Evolutionary conservation across 2,888 invertebrate species (phyloP).

Genomic region (Drosophila birchii): DNA sequence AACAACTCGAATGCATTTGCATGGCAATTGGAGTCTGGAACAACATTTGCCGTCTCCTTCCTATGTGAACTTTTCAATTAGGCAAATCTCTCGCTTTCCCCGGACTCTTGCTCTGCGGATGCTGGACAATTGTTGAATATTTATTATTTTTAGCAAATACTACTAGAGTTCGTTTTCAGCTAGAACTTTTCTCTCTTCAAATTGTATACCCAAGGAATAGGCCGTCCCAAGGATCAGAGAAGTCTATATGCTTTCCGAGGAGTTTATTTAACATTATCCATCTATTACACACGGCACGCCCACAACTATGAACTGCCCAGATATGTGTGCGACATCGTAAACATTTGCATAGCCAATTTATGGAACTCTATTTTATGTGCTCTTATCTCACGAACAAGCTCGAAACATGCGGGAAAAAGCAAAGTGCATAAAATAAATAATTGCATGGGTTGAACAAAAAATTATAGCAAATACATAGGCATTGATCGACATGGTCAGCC

Average conservation of each 20-base stretch:
- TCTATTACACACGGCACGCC: conserved; percentile 18
- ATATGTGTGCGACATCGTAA: conserved; percentile 34
- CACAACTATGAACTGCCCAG: conserved; percentile 26
- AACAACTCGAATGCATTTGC: conserved; percentile 46
- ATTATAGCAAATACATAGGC: conserved; percentile 42
- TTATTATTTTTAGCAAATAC: conserved; percentile 46
- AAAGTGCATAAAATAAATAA: conserved; percentile 45
- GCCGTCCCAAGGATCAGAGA: conserved; percentile 29
- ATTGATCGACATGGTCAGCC: conserved; percentile 32
- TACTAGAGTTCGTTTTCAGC: conserved; percentile 6
- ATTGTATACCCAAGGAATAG: conserved; percentile 24
- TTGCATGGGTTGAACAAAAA: conserved; percentile 31
- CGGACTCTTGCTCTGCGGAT: conserved; percentile 10
- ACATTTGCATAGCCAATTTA: conserved; percentile 49
- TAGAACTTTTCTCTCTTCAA: conserved; percentile 15
- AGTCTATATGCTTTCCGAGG: conserved; percentile 30
- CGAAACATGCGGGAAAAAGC: conserved; percentile 38
- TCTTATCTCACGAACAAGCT: conserved; percentile 50
- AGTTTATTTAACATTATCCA: conserved; percentile 29
- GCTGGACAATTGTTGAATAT: conserved; percentile 31
- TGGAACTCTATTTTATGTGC: conserved; percentile 50
- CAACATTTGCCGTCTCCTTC: conserved; percentile 36
- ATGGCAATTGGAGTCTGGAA: conserved; percentile 40
- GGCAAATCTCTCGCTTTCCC: conserved; percentile 15
- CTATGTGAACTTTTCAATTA: conserved; percentile 50